Conservation (phyloP, 1,140 invertebrate species). For the Bombus pyrosoma region DNA sequence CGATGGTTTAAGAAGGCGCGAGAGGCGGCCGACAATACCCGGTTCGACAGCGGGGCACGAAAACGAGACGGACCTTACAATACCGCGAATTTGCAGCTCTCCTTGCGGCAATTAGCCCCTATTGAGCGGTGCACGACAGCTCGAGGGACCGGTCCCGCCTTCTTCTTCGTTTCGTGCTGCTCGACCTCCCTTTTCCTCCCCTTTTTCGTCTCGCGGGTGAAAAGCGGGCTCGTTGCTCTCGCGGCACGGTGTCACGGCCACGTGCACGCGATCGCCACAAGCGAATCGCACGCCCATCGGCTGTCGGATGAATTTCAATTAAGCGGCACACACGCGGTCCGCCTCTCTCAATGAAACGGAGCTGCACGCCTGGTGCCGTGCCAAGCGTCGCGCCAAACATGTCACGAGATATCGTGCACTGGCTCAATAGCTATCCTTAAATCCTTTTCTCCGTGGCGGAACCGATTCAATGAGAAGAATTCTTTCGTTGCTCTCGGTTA, state of each 20-base stretch:
- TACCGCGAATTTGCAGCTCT: slow-evolving; percentile 66
- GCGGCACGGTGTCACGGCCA: slow-evolving; percentile 44
- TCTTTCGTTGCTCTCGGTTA: no score
- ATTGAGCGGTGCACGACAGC: slow-evolving; percentile 63
- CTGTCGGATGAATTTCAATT: slow-evolving; percentile 65
- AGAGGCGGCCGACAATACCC: slow-evolving; percentile 45
- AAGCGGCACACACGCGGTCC: slow-evolving; percentile 26
- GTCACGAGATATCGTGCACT: not conserved
- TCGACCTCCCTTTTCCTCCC: not conserved
- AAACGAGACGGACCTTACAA: slow-evolving; percentile 47
- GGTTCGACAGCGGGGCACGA: slow-evolving; percentile 46
- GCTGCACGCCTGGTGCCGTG: slow-evolving; percentile 19
- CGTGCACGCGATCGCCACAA: slow-evolving; percentile 64
- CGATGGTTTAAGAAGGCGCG: not conserved
- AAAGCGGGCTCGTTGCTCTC: slow-evolving; percentile 24
- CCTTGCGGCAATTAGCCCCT: slow-evolving; percentile 68
- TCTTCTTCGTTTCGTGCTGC: not conserved
- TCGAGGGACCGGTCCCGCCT: slow-evolving; percentile 52
- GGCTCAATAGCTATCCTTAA: not conserved
- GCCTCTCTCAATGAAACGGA: slow-evolving; percentile 28
- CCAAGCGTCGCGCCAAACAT: slow-evolving; percentile 3
- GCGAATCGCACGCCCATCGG: slow-evolving; percentile 59
- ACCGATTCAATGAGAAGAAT: not conserved
- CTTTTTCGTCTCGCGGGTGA: slow-evolving; percentile 11
- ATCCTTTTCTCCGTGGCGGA: not conserved